phyloP scores from a whole-genome alignment of 2,797 vertebrate species.

The Geotrypetes seraphini region DNA sequence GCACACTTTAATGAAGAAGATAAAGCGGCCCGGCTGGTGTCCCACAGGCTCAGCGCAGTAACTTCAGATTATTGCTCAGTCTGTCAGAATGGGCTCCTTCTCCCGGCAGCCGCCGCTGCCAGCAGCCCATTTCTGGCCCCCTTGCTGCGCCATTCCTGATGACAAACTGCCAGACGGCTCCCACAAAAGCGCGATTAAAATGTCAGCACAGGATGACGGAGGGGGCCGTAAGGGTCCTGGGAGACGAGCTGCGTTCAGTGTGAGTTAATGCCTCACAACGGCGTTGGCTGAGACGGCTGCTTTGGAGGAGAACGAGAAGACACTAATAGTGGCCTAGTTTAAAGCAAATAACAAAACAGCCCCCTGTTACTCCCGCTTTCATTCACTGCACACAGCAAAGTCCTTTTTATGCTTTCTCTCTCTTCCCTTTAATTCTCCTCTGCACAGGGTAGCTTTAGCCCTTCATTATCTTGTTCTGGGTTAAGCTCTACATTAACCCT shows the following conservation, averaged over 20 bases:
- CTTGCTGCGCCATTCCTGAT: conserved; percentile 64
- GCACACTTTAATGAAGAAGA: conserved; percentile 96
- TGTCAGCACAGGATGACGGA: conserved; percentile 73
- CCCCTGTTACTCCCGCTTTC: too few relatives aligned
- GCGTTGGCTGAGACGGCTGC: conserved; percentile 44
- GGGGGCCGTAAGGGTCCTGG: conserved; percentile 63
- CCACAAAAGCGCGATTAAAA: conserved; percentile 82
- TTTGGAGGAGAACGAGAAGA: conserved; percentile 24
- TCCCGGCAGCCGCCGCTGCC: conserved; percentile 58
- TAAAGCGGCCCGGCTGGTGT: conserved; percentile 81
- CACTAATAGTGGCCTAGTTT: conserved; percentile 24
- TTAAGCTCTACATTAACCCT: too few relatives aligned
- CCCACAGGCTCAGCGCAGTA: conserved; percentile 77
- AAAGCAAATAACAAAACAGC: not conserved
- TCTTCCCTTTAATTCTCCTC: too few relatives aligned
- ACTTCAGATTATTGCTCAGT: conserved; percentile 84
- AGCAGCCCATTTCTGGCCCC: conserved; percentile 60
- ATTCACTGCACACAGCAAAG: too few relatives aligned
- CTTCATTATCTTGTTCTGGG: too few relatives aligned
- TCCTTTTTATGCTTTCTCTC: too few relatives aligned
- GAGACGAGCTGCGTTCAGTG: conserved; percentile 68
- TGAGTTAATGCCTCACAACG: conserved; percentile 73
- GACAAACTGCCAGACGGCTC: conserved; percentile 73
- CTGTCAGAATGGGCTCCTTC: conserved; percentile 68
- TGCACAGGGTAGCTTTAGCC: too few relatives aligned